phyloP scores from a whole-genome alignment of 2,113 vertebrate species.

The Psettodes erumei region DNA sequence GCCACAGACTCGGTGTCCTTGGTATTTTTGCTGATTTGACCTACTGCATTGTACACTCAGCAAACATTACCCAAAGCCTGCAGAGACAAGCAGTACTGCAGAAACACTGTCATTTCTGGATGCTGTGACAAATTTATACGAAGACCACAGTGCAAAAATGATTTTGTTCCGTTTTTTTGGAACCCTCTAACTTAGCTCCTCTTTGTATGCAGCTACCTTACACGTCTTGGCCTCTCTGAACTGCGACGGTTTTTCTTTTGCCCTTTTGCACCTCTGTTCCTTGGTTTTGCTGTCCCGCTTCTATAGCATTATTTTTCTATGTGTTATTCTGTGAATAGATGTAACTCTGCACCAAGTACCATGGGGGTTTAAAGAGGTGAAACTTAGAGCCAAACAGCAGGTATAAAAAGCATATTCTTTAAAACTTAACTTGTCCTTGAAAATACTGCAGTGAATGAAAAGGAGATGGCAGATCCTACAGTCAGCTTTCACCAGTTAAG shows the following conservation, averaged over 20 bases:
- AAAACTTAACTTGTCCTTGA: slow-evolving; percentile 33
- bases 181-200: background rate
- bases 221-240: slow-evolving; percentile 17
- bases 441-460: slow-evolving; percentile 44
- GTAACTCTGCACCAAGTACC: background rate
- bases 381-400: slow-evolving; percentile 3
- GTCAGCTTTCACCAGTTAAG: slow-evolving; percentile 50
- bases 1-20: slow-evolving; percentile 52
- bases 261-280: slow-evolving; percentile 12
- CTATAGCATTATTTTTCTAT: slow-evolving; percentile 22
- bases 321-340: slow-evolving; percentile 29
- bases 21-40: slow-evolving; percentile 54
- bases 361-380: slow-evolving; percentile 11
- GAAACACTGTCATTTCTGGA: slow-evolving; percentile 43
- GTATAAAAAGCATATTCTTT: background rate
- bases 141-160: background rate
- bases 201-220: background rate
- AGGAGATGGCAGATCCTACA: slow-evolving; percentile 59
- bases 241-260: background rate
- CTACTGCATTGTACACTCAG: slow-evolving; percentile 52
- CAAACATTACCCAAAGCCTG: slow-evolving; percentile 42
- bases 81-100: slow-evolving; percentile 38
- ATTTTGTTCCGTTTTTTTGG: slow-evolving; percentile 5
- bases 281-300: slow-evolving; percentile 13
- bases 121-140: slow-evolving; percentile 51